Percentiles rank a stretch among this genome's conserved stretches.
Conservation (phyloP, 2,113 vertebrate species). For the Nibea albiflora region DNA sequence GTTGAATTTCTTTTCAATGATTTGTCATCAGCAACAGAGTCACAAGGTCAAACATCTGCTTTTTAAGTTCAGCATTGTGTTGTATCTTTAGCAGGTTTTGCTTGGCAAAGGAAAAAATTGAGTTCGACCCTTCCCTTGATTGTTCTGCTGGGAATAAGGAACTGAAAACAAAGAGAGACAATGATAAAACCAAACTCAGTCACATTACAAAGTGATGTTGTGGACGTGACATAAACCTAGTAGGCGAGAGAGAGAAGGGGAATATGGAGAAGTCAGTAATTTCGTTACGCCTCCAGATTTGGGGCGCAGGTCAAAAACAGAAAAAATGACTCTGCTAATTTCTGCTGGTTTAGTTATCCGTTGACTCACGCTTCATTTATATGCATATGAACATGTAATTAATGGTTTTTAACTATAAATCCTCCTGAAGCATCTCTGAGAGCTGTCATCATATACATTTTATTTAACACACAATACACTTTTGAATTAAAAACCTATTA, state of each 20-base stretch:
- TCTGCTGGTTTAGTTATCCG: background rate
- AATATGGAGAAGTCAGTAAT: background rate
- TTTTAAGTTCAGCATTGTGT: background rate
- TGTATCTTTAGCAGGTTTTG: background rate
- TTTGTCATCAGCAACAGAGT: background rate
- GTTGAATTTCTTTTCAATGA: background rate
- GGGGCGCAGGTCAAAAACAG: background rate
- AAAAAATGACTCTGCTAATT: background rate
- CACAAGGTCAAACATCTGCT: constrained; percentile 22
- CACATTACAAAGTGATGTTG: background rate
- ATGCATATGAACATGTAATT: background rate
- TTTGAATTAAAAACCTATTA: too few species aligned
- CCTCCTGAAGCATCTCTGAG: too few species aligned
- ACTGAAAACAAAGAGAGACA: constrained; percentile 5
- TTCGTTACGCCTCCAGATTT: background rate
- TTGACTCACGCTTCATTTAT: background rate
- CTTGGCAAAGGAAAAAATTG: background rate
- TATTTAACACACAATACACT: too few species aligned
- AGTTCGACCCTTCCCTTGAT: background rate
- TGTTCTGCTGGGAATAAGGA: constrained; percentile 5
- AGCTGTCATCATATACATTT: too few species aligned
- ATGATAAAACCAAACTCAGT: background rate
- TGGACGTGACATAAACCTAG: background rate
- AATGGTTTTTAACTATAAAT: background rate
- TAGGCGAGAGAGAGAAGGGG: background rate